Evolutionary conservation across 1,140 invertebrate species (phyloP), one percentile per base, ranked within the genome.

Genomic region (Anastrepha ludens): DNA sequence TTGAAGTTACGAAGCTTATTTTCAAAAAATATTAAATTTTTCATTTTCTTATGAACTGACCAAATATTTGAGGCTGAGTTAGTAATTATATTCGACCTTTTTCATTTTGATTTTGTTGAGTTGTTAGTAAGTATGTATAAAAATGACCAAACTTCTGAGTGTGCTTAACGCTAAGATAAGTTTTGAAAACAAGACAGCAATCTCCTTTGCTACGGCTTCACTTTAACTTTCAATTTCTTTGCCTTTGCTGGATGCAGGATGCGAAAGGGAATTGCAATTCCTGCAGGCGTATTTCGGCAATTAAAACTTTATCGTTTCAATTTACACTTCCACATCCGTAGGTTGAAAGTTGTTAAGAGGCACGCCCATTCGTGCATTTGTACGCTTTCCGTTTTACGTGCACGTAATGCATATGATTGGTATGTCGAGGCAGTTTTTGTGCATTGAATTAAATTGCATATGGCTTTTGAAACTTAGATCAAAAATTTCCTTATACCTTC

Each of bases 301-400:
- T 67, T 67, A 67, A 67, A 67, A 20, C 64, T 67, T 67, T 67
- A 67, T 67, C 64, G 64, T 39, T 39, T 67, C 64, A 20, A 5
- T 67, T 67, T 67, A 29, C n/a, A 67, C 64, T 67, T 29, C n/a
- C 7, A 39, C 64, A 39, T 1, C n/a, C 64, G 29, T 67, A 4
- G 29, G 17, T 62, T 15, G 64, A 67, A 20, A 8, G 1, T 11
- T 55, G 50, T 55, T 55, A 55, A 55, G 11, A 55, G 50, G 50
- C 3, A 55, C 50, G 50, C 50, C 50, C 50, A 11, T 11, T 55
- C 11, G 50, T 62, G n/a, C n/a, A n/a, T 62, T 17, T 9, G 5
- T 62, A 6, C n/a, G 8, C 60, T 17, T 62, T 5, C n/a, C 8
- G 60, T 5, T n/a, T 15, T 62, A 13, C 15, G 5, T 62, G 60